These are phyloP conservation scores for Cinara cedri DNA, from an alignment of 2,888 invertebrate species.

Conservation along the genomic window DNA sequence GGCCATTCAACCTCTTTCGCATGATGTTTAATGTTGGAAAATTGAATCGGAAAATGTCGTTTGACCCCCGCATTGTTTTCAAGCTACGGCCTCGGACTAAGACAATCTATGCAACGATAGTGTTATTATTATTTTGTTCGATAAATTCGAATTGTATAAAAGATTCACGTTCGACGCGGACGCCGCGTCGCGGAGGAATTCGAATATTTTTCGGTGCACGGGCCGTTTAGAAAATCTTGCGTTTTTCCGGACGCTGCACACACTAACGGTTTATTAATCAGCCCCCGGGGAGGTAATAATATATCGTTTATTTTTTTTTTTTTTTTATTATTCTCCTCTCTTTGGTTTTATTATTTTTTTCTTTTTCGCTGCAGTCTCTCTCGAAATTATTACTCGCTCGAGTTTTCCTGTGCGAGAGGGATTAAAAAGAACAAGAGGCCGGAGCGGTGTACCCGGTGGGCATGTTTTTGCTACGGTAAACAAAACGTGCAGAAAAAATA, in stretches of 20 bases:
- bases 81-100: no score
- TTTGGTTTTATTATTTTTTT: background rate
- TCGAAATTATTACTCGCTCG: constrained; percentile 32
- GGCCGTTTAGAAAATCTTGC: constrained; percentile 2
- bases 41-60: no score
- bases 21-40: no score
- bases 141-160: no score
- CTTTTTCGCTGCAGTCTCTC: background rate
- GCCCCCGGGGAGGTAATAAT: constrained; percentile 13
- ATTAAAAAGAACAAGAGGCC: constrained; percentile 43
- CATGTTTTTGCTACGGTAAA: constrained; percentile 11
- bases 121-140: no score
- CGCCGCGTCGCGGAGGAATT: background rate
- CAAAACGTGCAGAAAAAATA: background rate
- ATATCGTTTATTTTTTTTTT: no score
- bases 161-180: no score
- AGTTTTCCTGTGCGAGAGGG: constrained; percentile 11
- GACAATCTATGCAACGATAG: no score
- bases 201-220: background rate
- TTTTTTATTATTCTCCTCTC: background rate
- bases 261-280: constrained; percentile 47
- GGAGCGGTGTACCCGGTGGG: background rate
- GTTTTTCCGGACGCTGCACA: background rate
- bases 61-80: no score
- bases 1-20: no score